Evolutionary conservation across 2,888 invertebrate genomes (phyloP).

Genomic region (Cantharis flavilabris): DNA sequence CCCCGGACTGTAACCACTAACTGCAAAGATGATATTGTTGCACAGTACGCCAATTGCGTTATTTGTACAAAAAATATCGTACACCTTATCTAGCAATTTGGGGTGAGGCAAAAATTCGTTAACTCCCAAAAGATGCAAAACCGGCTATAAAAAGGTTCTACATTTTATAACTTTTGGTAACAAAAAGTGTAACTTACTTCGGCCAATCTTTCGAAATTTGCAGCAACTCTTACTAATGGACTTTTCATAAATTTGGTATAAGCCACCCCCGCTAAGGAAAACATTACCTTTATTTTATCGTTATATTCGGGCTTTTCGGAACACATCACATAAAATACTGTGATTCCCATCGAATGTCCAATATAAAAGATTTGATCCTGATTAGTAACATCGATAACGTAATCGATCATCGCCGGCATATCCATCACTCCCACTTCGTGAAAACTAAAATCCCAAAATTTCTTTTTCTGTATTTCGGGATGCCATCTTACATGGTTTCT

Average conservation of each 20-base stretch:
- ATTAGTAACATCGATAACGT: constrained; percentile 64
- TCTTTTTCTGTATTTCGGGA: constrained; percentile 25
- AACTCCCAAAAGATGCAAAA: neutral
- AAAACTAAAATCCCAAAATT: constrained; percentile 65
- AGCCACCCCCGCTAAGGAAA: constrained; percentile 61
- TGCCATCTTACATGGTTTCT: constrained; percentile 54
- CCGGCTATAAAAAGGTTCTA: neutral
- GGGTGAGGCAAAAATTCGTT: neutral
- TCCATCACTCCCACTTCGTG: constrained; percentile 82
- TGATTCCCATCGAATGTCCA: constrained; percentile 82
- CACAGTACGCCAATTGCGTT: neutral
- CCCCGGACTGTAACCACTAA: neutral
- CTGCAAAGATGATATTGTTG: neutral
- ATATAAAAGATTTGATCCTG: constrained; percentile 70
- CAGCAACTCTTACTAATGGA: neutral
- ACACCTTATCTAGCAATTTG: neutral
- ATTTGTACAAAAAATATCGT: neutral
- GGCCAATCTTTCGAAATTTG: neutral
- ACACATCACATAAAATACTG: constrained; percentile 69
- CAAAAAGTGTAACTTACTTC: neutral
- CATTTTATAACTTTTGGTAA: neutral
- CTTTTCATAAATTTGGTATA: neutral
- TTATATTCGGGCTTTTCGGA: constrained; percentile 69
- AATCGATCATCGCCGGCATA: constrained; percentile 80
- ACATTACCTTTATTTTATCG: constrained; percentile 67